Conservation (phyloP, 2,797 vertebrate species). For the Hyperoplus immaculatus region DNA sequence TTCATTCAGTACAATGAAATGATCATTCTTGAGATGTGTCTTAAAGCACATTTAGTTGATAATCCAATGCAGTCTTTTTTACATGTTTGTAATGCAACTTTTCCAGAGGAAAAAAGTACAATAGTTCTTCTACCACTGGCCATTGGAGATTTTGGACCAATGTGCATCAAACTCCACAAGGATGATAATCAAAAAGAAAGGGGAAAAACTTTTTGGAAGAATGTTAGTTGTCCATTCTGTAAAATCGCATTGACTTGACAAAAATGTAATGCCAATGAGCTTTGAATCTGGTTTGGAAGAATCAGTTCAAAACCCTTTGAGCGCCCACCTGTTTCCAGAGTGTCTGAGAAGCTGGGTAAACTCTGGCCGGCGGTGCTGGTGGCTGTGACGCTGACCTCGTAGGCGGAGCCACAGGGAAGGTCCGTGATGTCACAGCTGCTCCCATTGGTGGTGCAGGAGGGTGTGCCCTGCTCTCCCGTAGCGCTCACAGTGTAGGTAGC, state of each 20-base stretch:
- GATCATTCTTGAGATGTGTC: slow-evolving; percentile 1
- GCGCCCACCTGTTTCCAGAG: slow-evolving; percentile 89
- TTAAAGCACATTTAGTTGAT: neutral
- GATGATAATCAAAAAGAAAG: no score
- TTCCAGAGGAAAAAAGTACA: neutral
- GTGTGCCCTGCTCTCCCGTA: slow-evolving; percentile 66
- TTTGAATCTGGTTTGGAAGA: neutral
- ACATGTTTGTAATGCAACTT: neutral
- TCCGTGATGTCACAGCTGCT: slow-evolving; percentile 78
- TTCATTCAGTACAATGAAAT: neutral
- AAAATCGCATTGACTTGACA: neutral
- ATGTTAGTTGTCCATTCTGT: neutral
- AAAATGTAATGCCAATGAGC: neutral
- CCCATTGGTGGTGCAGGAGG: slow-evolving; percentile 82
- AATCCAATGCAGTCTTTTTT: neutral
- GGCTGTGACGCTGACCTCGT: slow-evolving; percentile 86
- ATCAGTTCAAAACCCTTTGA: neutral
- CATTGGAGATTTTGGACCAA: neutral
- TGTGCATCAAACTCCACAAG: neutral
- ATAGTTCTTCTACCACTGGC: neutral
- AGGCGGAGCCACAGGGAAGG: slow-evolving; percentile 89
- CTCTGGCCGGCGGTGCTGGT: slow-evolving; percentile 84
- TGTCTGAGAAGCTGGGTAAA: slow-evolving; percentile 90
- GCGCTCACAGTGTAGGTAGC: slow-evolving; percentile 86
- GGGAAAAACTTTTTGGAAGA: neutral